These are phyloP conservation scores for Myiozetetes cayanensis DNA, from an alignment of 2,113 vertebrate genomes.

Conservation along the genomic window DNA sequence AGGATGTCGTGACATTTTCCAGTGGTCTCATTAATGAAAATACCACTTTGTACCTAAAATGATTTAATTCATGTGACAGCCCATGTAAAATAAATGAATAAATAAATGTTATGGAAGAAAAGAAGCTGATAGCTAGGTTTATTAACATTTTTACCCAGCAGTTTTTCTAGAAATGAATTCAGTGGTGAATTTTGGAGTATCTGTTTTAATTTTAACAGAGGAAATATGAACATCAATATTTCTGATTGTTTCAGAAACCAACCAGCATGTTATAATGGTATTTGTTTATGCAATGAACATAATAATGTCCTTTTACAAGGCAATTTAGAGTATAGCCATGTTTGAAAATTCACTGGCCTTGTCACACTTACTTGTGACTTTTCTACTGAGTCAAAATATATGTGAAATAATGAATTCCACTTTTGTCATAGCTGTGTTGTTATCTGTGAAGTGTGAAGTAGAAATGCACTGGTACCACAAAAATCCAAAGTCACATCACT, in stretches of 20 bases:
- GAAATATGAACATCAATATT: neutral
- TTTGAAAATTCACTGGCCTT: conserved; percentile 57
- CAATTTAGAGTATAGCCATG: conserved; percentile 8
- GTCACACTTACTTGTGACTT: conserved; percentile 41
- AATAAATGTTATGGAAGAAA: neutral
- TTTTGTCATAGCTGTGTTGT: neutral
- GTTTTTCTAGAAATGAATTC: neutral
- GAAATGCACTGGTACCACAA: neutral
- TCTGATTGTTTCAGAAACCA: conserved; percentile 30
- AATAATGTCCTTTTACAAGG: conserved; percentile 27
- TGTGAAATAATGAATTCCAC: neutral
- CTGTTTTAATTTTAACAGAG: conserved; percentile 47
- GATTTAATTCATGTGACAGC: neutral
- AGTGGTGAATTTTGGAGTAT: conserved; percentile 42
- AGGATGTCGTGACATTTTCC: neutral
- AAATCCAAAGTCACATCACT: neutral
- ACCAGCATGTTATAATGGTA: neutral
- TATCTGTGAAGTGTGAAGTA: neutral
- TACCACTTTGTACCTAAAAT: neutral
- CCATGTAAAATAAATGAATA: neutral
- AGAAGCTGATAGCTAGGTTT: neutral
- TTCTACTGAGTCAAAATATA: neutral
- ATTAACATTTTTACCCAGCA: neutral
- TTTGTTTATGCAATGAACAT: neutral
- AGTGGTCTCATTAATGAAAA: neutral